Conservation (phyloP, 92 coral and sea anemone species). For the Palythoa grandiflora region DNA sequence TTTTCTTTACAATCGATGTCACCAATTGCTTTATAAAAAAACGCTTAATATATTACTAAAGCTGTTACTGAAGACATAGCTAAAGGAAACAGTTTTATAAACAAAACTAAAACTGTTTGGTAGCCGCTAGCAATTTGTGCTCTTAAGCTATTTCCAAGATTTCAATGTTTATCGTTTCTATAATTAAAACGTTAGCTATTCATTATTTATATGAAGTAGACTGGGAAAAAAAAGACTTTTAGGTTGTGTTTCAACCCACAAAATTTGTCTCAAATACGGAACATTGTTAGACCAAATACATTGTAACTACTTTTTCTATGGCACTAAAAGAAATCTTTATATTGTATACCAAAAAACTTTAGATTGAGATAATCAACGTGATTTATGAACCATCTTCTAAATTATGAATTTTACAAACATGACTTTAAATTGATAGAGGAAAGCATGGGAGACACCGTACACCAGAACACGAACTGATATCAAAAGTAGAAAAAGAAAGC, state of each 20-base stretch:
- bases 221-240: neutral
- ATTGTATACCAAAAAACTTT: neutral
- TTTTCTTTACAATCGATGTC: neutral
- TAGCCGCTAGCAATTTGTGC: conserved; percentile 10
- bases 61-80: neutral
- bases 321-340: neutral
- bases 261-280: neutral
- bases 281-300: neutral
- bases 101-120: neutral
- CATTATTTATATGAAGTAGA: conserved; percentile 29
- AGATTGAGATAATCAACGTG: conserved; percentile 11
- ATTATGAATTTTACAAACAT: conserved; percentile 29
- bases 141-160: conserved; percentile 3
- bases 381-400: conserved; percentile 41
- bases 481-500: neutral
- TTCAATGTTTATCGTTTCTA: conserved; percentile 23
- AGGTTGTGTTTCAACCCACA: neutral
- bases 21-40: neutral
- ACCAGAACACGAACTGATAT: neutral
- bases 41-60: no score
- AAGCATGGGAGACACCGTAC: conserved; percentile 1
- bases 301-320: neutral
- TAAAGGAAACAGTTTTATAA: neutral
- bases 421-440: conserved; percentile 3
- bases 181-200: conserved; percentile 39